Evolutionary conservation across 1,140 invertebrate species (phyloP), one percentile per base, ranked within the genome.

Genomic region (Drosophila ficusphila): DNA sequence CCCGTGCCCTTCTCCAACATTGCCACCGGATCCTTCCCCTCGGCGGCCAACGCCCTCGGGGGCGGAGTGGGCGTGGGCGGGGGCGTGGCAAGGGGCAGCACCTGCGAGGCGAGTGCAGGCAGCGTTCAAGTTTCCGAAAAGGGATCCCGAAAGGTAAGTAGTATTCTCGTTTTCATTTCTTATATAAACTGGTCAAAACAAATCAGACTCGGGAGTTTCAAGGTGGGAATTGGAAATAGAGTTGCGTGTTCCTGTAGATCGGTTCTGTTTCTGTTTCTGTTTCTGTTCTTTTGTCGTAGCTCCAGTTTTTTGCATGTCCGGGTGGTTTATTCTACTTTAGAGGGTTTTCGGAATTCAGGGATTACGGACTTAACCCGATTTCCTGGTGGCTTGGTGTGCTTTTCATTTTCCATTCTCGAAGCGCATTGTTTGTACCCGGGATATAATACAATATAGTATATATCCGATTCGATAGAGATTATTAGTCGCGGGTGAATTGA

Each of bases 1-100:
- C 97, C 97, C 89, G 96, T 97, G 42, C 97, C 97, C 0, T 98
- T 98, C 92, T 96, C 96, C 48, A 97, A 98, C 91, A 97, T 98
- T 92, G 95, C 96, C 48, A 94, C 95, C 29, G 90, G 90, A 6
- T 91, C 90, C 19, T 91, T 91, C 53, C 91, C 92, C 3, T 83
- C 89, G 25, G 60, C 91, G 27, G 89, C 75, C 21, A 81, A 74
- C 12, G 83, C 79, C 1, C 27, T 85, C 3, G 79, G 58, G 6
- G 79, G 70, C 27, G 89, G 73, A 3, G 47, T 48, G 8, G 57
- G 41, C 51, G 64, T 29, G n/a, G 54, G 11, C 29, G 49, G 36
- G 36, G 52, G 44, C 64, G 69, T 67, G 42, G 58, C 82, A 21
- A 64, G 89, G 29, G 58, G 78, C 34, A 76, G 68, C 38, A 89